Percentiles rank a stretch among this genome's conserved stretches.
Evolutionary conservation across 2,113 vertebrate species (phyloP).

Genomic region (Thunnus thynnus): DNA sequence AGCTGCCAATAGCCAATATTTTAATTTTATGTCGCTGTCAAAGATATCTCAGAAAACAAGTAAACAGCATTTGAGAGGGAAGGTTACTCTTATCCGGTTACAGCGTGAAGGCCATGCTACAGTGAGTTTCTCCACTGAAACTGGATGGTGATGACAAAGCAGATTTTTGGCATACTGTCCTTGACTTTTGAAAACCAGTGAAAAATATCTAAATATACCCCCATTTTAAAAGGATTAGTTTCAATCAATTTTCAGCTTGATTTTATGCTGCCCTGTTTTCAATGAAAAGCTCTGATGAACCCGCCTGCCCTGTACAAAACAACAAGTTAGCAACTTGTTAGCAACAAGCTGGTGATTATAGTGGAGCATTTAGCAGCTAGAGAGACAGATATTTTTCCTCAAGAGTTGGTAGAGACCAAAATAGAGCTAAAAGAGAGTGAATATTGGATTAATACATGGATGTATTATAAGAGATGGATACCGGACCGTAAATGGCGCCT

Average conservation of each 20-base stretch:
- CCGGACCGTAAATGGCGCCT: too few species aligned
- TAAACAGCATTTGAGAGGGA: constrained; percentile 1
- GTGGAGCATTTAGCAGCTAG: too few species aligned
- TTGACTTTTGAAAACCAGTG: not conserved
- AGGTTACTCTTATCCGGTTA: constrained; percentile 7
- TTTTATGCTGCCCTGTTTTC: too few species aligned
- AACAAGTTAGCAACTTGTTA: too few species aligned
- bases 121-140: not conserved
- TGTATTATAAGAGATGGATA: too few species aligned
- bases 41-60: constrained; percentile 12
- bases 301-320: too few species aligned
- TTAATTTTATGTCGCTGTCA: constrained; percentile 26
- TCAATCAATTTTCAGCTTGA: not conserved
- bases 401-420: too few species aligned
- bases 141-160: constrained; percentile 2
- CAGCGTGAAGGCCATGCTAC: not conserved
- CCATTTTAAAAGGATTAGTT: not conserved
- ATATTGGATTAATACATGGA: too few species aligned
- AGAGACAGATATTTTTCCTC: too few species aligned
- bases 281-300: too few species aligned
- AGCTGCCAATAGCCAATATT: constrained; percentile 37
- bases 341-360: too few species aligned
- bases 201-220: not conserved
- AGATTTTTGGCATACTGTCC: not conserved
- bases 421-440: too few species aligned